Evolutionary conservation across 2,888 invertebrate genomes (phyloP).

Genomic region (Volucella inanis): DNA sequence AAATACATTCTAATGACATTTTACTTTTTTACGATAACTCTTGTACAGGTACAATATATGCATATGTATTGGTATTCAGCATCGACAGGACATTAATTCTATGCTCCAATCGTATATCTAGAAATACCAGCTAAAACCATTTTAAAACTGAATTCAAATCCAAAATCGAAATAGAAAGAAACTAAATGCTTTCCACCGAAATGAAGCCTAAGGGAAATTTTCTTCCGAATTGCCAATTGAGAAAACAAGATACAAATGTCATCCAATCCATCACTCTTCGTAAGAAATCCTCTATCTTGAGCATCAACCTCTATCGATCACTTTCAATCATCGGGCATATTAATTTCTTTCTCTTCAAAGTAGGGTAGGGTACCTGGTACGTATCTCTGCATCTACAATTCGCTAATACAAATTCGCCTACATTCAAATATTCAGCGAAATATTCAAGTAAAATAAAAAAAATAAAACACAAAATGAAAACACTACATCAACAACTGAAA

Average conservation of each 20-base stretch:
- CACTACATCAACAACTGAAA: not conserved
- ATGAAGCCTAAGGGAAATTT: not conserved
- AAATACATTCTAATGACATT: too few relatives aligned
- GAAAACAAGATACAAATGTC: slow-evolving; percentile 7
- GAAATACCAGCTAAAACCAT: too few relatives aligned
- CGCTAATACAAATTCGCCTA: slow-evolving; percentile 37
- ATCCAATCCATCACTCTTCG: slow-evolving; percentile 35
- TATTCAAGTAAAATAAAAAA: not conserved
- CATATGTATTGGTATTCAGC: too few relatives aligned
- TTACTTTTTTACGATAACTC: too few relatives aligned
- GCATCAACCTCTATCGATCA: slow-evolving; percentile 46
- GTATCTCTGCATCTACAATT: not conserved
- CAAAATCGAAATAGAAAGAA: too few relatives aligned
- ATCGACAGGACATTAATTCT: too few relatives aligned
- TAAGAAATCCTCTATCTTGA: slow-evolving; percentile 29
- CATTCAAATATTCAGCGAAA: slow-evolving; percentile 16
- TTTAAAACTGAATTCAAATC: too few relatives aligned
- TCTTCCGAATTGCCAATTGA: not conserved
- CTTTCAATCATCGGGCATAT: slow-evolving; percentile 27
- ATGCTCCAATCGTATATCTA: too few relatives aligned
- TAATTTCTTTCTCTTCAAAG: slow-evolving; percentile 31
- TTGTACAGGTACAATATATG: too few relatives aligned
- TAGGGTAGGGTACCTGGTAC: not conserved
- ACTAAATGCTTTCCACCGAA: not conserved
- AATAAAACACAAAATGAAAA: not conserved